Percentiles rank a stretch among this genome's conserved stretches.
Conservation (phyloP, 2,888 invertebrate genomes). For the Orchesellides sinensis region DNA sequence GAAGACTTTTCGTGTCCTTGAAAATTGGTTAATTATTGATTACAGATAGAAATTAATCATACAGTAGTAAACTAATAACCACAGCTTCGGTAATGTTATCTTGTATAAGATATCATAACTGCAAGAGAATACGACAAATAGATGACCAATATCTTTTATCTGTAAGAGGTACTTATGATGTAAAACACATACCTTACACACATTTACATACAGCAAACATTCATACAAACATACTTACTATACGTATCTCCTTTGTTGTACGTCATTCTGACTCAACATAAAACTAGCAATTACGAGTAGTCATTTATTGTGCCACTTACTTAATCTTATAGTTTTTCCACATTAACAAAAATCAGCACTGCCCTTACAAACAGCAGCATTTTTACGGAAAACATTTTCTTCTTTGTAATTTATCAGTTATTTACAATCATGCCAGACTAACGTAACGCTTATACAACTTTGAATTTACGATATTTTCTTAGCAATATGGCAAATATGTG, state of each 20-base stretch:
- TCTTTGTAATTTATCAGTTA: neutral
- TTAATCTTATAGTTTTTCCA: neutral
- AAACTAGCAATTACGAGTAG: constrained; percentile 3
- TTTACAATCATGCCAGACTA: neutral
- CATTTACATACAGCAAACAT: neutral
- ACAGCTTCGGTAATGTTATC: constrained; percentile 5
- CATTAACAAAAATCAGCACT: neutral
- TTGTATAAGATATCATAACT: constrained; percentile 5
- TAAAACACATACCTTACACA: neutral
- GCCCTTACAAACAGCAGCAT: neutral
- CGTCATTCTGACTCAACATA: constrained; percentile 8
- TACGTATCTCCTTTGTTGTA: constrained; percentile 3
- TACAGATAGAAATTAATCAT: neutral
- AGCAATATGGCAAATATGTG: constrained; percentile 20
- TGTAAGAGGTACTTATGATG: neutral
- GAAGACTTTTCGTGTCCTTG: too few relatives aligned
- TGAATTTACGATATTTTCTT: neutral
- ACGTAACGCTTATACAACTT: neutral
- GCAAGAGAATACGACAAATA: neutral
- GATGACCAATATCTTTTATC: neutral
- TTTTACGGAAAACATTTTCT: constrained; percentile 1
- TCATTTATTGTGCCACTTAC: constrained; percentile 40
- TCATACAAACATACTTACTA: neutral
- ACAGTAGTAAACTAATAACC: neutral
- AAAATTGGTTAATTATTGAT: neutral